phyloP scores from a whole-genome alignment of 2,888 invertebrate genomes.

The Machimus atricapillus region DNA sequence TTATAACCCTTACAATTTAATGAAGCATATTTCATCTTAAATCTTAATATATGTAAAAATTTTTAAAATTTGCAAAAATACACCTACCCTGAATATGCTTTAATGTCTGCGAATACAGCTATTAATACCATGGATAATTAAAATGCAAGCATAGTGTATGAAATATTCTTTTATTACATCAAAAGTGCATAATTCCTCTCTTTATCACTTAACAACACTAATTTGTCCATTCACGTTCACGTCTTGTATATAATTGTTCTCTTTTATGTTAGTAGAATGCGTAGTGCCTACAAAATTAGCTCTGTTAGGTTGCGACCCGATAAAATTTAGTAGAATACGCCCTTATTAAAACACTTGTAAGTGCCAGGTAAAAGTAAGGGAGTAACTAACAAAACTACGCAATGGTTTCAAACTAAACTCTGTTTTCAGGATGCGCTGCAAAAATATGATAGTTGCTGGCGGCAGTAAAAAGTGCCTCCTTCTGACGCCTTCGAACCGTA shows the following conservation, averaged over 20 bases:
- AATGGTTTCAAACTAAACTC: not conserved
- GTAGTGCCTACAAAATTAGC: not conserved
- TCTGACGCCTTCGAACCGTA: not conserved
- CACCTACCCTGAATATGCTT: not conserved
- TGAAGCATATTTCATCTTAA: too few relatives aligned
- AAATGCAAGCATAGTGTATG: slow-evolving; percentile 45
- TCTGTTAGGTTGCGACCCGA: not conserved
- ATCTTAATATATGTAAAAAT: too few relatives aligned
- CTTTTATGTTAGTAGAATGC: not conserved
- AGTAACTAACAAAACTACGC: not conserved
- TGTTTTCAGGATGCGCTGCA: not conserved
- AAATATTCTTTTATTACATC: slow-evolving; percentile 50
- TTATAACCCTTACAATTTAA: too few relatives aligned
- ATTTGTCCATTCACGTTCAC: slow-evolving; percentile 18
- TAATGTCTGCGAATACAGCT: too few relatives aligned
- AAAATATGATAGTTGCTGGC: not conserved
- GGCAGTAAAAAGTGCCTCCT: not conserved
- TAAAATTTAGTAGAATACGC: not conserved
- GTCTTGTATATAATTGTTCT: slow-evolving; percentile 3
- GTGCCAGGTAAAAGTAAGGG: slow-evolving; percentile 13
- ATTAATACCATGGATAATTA: not conserved
- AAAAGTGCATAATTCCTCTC: slow-evolving; percentile 48
- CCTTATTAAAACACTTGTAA: not conserved
- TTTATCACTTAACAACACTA: slow-evolving; percentile 32
- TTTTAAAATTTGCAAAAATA: too few relatives aligned